Conservation (phyloP, 2,113 vertebrate genomes). For the Entosphenus tridentatus region DNA sequence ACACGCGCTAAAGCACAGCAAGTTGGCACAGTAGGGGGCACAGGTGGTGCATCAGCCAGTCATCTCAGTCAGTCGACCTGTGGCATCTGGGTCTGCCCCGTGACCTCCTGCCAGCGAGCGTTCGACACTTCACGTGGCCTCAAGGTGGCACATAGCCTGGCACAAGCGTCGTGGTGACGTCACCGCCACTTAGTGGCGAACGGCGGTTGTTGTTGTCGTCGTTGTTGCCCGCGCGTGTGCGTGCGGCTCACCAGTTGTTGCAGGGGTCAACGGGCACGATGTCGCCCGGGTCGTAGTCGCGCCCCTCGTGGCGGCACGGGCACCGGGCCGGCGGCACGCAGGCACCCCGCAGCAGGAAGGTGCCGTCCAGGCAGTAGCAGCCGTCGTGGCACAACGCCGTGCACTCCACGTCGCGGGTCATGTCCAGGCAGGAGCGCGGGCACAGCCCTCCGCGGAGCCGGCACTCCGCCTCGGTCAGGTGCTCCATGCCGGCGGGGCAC, state of each 20-base stretch:
- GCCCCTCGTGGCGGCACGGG: constrained; percentile 36
- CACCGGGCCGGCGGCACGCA: constrained; percentile 30
- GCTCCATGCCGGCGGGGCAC: constrained; percentile 34
- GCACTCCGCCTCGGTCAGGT: constrained; percentile 29
- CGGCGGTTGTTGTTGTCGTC: too few species aligned
- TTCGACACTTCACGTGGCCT: too few species aligned
- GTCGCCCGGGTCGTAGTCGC: constrained; percentile 17
- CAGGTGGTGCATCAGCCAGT: too few species aligned
- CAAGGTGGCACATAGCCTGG: too few species aligned
- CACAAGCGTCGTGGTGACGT: too few species aligned
- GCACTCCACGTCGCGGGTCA: constrained; percentile 32
- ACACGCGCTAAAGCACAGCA: too few species aligned
- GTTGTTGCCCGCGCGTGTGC: too few species aligned
- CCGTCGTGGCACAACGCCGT: constrained; percentile 30
- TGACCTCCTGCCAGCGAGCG: too few species aligned
- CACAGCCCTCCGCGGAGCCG: constrained; percentile 28
- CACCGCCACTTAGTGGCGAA: too few species aligned
- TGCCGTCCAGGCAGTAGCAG: constrained; percentile 35
- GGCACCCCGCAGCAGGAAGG: constrained; percentile 35
- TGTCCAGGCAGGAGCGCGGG: constrained; percentile 38
- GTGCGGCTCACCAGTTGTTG: constrained; percentile 41
- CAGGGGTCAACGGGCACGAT: constrained; percentile 24
- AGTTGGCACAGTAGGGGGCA: too few species aligned
- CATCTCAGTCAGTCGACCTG: too few species aligned
- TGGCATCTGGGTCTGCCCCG: too few species aligned